Conservation (phyloP, 2,113 vertebrate genomes). For the Epinephelus moara region DNA sequence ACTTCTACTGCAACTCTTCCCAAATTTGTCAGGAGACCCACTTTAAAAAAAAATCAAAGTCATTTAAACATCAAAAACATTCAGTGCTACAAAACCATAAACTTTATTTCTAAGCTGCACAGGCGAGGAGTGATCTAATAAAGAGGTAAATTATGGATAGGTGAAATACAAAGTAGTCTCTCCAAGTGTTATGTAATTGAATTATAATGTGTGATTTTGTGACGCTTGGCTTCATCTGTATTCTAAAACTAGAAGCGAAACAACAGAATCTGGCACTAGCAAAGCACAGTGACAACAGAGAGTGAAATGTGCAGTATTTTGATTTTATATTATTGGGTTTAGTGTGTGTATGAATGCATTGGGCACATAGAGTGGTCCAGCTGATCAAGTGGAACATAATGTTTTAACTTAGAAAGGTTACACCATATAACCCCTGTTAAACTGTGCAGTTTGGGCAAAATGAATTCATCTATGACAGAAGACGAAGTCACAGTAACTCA, state of each 20-base stretch:
- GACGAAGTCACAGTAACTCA: not conserved
- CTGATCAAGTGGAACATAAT: not conserved
- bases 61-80: not conserved
- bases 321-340: not conserved
- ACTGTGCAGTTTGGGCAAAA: not conserved
- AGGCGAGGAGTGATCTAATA: not conserved
- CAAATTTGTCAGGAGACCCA: not conserved
- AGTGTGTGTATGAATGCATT: not conserved
- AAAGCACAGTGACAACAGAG: not conserved
- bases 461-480: not conserved
- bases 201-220: not conserved
- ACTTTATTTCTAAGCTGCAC: not conserved
- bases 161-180: not conserved
- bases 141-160: not conserved
- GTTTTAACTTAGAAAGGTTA: not conserved
- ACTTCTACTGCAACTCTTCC: constrained; percentile 12
- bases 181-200: not conserved
- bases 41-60: not conserved
- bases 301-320: not conserved
- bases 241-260: not conserved
- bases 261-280: not conserved
- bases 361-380: not conserved
- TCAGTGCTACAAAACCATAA: not conserved
- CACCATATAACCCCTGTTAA: not conserved
- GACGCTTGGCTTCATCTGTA: not conserved